Conservation (phyloP, 53 echinoderm and acorn worm genomes). For the Glandiceps talaboti region DNA sequence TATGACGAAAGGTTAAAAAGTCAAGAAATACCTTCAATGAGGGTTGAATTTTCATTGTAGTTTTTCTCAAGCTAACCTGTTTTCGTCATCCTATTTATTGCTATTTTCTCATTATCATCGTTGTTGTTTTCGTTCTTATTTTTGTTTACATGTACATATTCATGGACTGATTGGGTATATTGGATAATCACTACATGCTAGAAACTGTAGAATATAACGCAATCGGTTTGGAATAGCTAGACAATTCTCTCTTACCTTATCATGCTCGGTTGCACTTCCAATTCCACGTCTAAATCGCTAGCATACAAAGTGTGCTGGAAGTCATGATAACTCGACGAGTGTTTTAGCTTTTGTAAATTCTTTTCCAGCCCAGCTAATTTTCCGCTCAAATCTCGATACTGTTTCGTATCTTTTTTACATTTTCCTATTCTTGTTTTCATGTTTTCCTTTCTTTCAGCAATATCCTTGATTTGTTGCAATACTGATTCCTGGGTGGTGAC, state of each 20-base stretch:
- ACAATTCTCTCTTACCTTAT: slow-evolving; percentile 25
- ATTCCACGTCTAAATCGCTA: slow-evolving; percentile 47
- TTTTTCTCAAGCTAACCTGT: no score
- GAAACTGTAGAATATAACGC: no score
- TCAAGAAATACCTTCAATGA: no score
- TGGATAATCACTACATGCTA: no score
- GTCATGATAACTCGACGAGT: slow-evolving; percentile 29
- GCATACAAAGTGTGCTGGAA: slow-evolving; percentile 36
- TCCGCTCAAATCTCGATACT: slow-evolving; percentile 18
- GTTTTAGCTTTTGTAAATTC: slow-evolving; percentile 32
- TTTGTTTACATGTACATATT: no score
- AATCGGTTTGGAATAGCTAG: not conserved
- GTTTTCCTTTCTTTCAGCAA: slow-evolving; percentile 25
- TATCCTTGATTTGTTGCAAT: slow-evolving; percentile 23
- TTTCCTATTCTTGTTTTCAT: slow-evolving; percentile 14
- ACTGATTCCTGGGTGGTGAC: slow-evolving; percentile 42
- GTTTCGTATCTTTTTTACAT: slow-evolving; percentile 7
- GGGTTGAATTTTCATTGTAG: no score
- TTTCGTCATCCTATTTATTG: no score
- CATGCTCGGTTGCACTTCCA: slow-evolving; percentile 40
- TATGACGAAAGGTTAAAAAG: no score
- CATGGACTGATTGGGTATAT: no score
- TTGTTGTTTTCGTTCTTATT: no score
- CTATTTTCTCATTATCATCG: no score
- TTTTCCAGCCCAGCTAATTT: slow-evolving; percentile 28